Percentiles rank a stretch among this genome's conserved stretches.
phyloP scores from a whole-genome alignment of 2,113 vertebrate genomes.

The Gambusia holbrooki region DNA sequence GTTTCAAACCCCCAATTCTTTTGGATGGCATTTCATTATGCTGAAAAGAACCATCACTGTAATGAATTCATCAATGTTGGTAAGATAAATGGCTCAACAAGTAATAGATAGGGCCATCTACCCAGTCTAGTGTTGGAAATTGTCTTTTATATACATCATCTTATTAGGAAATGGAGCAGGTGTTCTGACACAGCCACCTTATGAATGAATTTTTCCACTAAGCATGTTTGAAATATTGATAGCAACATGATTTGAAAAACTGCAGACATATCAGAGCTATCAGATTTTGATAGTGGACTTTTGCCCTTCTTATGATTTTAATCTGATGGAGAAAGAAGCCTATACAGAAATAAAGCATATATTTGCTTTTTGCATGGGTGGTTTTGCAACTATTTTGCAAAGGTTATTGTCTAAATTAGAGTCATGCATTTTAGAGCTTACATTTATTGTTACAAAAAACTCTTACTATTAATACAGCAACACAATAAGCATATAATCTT shows the following conservation, averaged over 20 bases:
- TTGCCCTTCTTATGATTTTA: conserved; percentile 36
- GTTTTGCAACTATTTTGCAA: not conserved
- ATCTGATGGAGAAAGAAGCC: conserved; percentile 48
- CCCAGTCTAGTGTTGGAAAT: conserved; percentile 82
- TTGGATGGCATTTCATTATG: conserved; percentile 88
- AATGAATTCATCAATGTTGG: conserved; percentile 90
- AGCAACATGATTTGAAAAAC: conserved; percentile 85
- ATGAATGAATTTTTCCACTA: conserved; percentile 88
- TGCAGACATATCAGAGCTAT: conserved; percentile 46
- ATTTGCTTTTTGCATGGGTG: conserved; percentile 31
- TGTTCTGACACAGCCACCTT: conserved; percentile 73
- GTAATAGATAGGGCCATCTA: conserved; percentile 85
- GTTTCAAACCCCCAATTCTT: conserved; percentile 82
- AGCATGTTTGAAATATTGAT: conserved; percentile 89
- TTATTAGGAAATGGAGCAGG: conserved; percentile 84
- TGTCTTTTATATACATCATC: conserved; percentile 85
- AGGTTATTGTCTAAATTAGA: not conserved
- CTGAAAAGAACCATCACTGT: conserved; percentile 83
- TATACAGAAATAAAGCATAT: conserved; percentile 21
- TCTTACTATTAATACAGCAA: not conserved
- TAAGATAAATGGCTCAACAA: conserved; percentile 89
- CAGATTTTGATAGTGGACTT: conserved; percentile 56
- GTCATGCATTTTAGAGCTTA: not conserved
- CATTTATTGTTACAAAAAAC: not conserved
- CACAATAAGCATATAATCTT: no score